These are phyloP conservation scores for Nowickia ferox DNA, from an alignment of 2,888 invertebrate genomes.

Conservation along the genomic window DNA sequence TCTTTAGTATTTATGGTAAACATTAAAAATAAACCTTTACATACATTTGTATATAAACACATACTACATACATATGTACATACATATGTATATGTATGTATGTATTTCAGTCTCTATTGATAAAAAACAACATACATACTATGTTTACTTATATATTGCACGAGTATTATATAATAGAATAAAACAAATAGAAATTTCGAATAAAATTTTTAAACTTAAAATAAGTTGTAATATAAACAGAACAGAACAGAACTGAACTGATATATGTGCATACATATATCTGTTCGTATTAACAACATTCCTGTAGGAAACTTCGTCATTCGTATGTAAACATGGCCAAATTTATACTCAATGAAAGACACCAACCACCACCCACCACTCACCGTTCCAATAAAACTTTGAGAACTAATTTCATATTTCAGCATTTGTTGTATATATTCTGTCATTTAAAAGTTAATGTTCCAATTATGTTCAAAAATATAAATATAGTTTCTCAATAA, in stretches of 20 bases:
- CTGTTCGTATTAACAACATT: not conserved
- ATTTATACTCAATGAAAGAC: not conserved
- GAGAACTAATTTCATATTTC: too few relatives aligned
- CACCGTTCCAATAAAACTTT: too few relatives aligned
- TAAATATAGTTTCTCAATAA: too few relatives aligned
- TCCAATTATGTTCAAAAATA: too few relatives aligned
- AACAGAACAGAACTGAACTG: not conserved
- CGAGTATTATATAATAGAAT: slow-evolving; percentile 17
- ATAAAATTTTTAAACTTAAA: not conserved
- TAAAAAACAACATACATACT: slow-evolving; percentile 29
- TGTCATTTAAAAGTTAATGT: too few relatives aligned
- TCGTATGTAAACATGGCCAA: not conserved
- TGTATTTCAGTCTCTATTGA: slow-evolving; percentile 50
- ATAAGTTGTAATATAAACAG: not conserved
- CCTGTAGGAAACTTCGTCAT: not conserved
- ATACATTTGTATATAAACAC: not conserved
- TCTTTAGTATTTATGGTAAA: slow-evolving; percentile 16
- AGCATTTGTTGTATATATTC: too few relatives aligned
- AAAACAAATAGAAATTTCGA: not conserved
- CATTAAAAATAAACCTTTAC: not conserved
- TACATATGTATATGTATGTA: too few relatives aligned
- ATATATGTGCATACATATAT: not conserved
- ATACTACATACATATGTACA: too few relatives aligned
- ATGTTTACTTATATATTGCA: slow-evolving; percentile 36
- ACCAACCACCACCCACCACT: not conserved